These are phyloP conservation scores for Acronicta aceris DNA, from an alignment of 2,888 invertebrate genomes.

Conservation along the genomic window DNA sequence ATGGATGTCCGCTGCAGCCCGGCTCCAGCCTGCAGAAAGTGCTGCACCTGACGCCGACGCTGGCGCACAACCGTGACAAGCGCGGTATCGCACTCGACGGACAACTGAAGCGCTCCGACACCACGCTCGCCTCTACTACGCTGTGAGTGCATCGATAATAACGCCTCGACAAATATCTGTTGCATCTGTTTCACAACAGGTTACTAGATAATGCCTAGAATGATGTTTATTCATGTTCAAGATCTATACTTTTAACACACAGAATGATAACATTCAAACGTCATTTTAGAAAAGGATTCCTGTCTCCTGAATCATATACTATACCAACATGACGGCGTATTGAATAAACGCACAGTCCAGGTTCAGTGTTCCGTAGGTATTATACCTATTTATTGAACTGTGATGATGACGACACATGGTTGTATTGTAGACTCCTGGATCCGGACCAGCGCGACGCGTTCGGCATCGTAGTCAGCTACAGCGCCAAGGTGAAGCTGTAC, in stretches of 20 bases:
- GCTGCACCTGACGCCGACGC: constrained; percentile 93
- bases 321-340: too few species aligned
- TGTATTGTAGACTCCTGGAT: constrained; percentile 75
- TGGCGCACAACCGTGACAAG: constrained; percentile 94
- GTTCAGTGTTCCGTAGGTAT: background rate
- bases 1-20: constrained; percentile 96
- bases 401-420: background rate
- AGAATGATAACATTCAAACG: too few species aligned
- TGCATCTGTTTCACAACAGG: too few species aligned
- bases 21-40: constrained; percentile 97
- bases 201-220: too few species aligned
- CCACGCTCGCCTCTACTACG: constrained; percentile 97
- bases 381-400: background rate
- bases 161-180: too few species aligned
- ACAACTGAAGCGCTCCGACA: constrained; percentile 94
- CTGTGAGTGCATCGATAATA: constrained; percentile 90
- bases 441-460: constrained; percentile 97
- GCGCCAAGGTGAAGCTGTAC: constrained; percentile 97
- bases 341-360: too few species aligned
- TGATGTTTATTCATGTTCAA: too few species aligned
- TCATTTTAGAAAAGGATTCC: too few species aligned
- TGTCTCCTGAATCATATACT: too few species aligned
- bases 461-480: constrained; percentile 98
- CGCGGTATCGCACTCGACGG: constrained; percentile 98
- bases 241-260: too few species aligned